Base-by-base conservation (phyloP, 2,888 invertebrate species). In the Scelioninae gen. 1 region DNA sequence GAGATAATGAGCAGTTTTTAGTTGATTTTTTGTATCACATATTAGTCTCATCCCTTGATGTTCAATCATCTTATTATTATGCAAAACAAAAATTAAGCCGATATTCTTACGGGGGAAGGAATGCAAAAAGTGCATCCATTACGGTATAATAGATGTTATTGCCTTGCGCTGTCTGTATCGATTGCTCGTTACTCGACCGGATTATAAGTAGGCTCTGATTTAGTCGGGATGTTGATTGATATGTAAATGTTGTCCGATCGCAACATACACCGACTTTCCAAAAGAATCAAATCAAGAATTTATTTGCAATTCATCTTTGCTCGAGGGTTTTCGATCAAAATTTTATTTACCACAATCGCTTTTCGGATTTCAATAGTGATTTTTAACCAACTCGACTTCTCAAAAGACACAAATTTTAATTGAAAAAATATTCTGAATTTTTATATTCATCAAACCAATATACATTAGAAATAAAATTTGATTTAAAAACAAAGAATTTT, bases 111-210 rank as follows among this genome's bases (percentile, higher is more conserved):
- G 58, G 45, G 49, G 47, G 2, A 49, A 60, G 58, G 68, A 81
- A 69, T 53, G 69, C 15, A 60, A 38, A 56, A n/a, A 56, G 76
- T 65, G 69, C 65, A 76, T 75, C 56, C 63, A 75, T 76, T 81
- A 81, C 63, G 31, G 53, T 58, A 71, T 76, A 81, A 81, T 81
- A 69, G 76, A 58, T 81, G 81, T 76, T 71, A 81, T 81, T 81
- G 81, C 71, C 75, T 63, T 71, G 43, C 56, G 53, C 60, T 58
- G 75, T 76, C 71, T 60, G 71, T 76, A 81, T 81, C 76, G 81
- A 81, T 81, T 63, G 75, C 81, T 49, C 43, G 65, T 81, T 81
- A 76, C 65, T 58, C 45, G 40, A 23, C 43, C 32, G 58, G 81
- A 65, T 81, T 71, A 71, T 62, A 65, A 81, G 69, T 58, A 66